Base-by-base conservation (phyloP, 2,113 vertebrate genomes). In the Clupea harengus region DNA sequence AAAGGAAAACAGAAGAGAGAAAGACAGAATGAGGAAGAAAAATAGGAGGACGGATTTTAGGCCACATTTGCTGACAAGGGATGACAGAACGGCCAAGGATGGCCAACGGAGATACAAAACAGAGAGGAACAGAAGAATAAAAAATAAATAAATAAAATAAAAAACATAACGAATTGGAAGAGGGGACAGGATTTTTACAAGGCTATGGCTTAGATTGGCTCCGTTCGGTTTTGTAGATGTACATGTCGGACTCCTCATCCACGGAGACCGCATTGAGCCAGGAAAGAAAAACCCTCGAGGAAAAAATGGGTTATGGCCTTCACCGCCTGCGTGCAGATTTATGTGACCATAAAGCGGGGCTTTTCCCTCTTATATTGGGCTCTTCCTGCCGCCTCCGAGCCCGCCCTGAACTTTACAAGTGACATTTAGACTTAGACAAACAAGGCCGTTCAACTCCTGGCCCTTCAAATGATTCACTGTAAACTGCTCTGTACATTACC, bases 301-400 rank as follows among this genome's bases (percentile, higher is more conserved):
- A 87, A 86, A 87, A 84, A 89, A 89, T 4, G 82, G 85, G 91
- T 90, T 89, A 86, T 86, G 88, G 84, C 60, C 88, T 84, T 86
- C 75, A 60, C 85, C 18, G 85, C 60, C 83, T 88, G 87, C 84
- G 52, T 11, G 18, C 84, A 90, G 93, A 94, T 94, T 93, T 93
- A 94, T 93, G 91, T 85, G 89, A 84, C 89, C 60, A 46, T 94
- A 93, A 92, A 92, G 91, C 87, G 25, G 83, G 91, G 87, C 91
- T 91, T 90, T 92, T 92, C 92, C 91, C 89, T 87, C 85, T 85
- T 89, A 85, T 89, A 87, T 17, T 82, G 85, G 92, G 86, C 89
- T 92, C 89, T 89, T 89, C 92, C 90, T 91, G 85, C 84, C 83
- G 78, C 90, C 82, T 81, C 85, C 85, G 87, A 57, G 82, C 87